Percentiles rank a stretch among this genome's conserved stretches.
Conservation (phyloP, 2,888 invertebrate species). For the Bombylius major region DNA sequence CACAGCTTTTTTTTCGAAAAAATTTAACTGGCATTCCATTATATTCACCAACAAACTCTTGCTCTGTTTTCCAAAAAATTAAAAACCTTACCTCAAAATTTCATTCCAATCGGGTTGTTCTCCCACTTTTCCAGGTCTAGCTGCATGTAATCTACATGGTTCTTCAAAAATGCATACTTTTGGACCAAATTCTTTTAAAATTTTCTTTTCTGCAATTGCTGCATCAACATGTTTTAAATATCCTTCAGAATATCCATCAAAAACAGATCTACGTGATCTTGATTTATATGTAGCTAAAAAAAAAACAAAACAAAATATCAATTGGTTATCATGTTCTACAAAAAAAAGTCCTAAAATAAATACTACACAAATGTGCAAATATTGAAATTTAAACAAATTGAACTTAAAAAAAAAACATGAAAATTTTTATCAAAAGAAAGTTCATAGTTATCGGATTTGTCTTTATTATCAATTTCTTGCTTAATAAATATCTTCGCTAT, state of each 20-base stretch:
- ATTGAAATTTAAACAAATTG: no score
- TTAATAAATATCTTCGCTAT: no score
- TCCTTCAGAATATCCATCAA: slow-evolving; percentile 34
- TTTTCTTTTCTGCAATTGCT: slow-evolving; percentile 63
- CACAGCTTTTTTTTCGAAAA: no score
- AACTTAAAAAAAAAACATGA: no score
- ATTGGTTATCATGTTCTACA: no score
- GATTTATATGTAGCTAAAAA: slow-evolving; percentile 57
- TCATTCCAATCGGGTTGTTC: slow-evolving; percentile 55
- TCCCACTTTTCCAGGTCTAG: slow-evolving; percentile 27
- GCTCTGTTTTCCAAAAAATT: not conserved
- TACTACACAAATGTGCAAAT: no score
- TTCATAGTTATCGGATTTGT: no score
- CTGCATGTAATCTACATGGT: slow-evolving; percentile 46
- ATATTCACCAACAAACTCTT: no score
- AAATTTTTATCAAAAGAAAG: no score
- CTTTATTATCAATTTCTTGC: no score
- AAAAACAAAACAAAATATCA: not conserved
- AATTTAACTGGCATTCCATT: no score
- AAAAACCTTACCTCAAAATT: slow-evolving; percentile 55
- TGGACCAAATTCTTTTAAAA: slow-evolving; percentile 61
- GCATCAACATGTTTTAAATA: slow-evolving; percentile 44
- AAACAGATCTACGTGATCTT: slow-evolving; percentile 45
- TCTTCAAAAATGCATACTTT: slow-evolving; percentile 68
- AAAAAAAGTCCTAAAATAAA: no score